A percentile compares a stretch with the other conserved stretches of the same genome.
Evolutionary conservation across 2,888 invertebrate species (phyloP).

Genomic region (Netelia virgata): DNA sequence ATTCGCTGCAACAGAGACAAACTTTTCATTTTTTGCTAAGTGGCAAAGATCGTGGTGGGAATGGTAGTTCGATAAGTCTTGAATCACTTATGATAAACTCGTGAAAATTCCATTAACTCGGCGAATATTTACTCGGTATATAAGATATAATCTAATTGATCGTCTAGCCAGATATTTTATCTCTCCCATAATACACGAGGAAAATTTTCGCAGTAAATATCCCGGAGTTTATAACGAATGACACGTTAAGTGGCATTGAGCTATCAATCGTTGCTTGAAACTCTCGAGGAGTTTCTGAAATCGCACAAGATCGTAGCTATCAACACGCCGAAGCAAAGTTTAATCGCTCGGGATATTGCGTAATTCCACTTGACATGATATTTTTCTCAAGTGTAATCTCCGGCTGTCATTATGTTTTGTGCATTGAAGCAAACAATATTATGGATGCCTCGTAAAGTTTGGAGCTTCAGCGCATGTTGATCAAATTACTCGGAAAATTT

Average conservation of each 20-base stretch:
- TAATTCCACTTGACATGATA: constrained; percentile 17
- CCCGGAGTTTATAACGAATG: constrained; percentile 16
- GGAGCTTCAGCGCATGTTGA: not conserved
- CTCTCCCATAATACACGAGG: not conserved
- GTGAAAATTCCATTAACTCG: not conserved
- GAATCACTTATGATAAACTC: not conserved
- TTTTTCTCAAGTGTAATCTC: constrained; percentile 25
- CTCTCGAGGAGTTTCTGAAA: constrained; percentile 17
- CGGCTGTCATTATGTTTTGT: not conserved
- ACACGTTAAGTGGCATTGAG: constrained; percentile 10
- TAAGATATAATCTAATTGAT: not conserved
- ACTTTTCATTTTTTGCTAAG: not conserved
- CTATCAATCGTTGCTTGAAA: constrained; percentile 39
- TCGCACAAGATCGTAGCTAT: constrained; percentile 18
- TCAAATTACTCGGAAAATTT: not conserved
- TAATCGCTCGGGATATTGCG: constrained; percentile 15
- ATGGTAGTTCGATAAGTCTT: not conserved
- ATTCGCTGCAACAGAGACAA: not conserved
- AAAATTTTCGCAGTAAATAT: not conserved
- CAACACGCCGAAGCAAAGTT: not conserved
- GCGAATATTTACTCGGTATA: not conserved
- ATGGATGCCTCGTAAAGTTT: not conserved
- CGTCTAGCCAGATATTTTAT: constrained; percentile 7
- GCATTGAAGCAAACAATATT: not conserved
- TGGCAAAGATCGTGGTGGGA: not conserved